Evolutionary conservation across 2,888 invertebrate genomes (phyloP), one percentile per base, ranked within the genome.

Genomic region (Neoitamus cyanurus): DNA sequence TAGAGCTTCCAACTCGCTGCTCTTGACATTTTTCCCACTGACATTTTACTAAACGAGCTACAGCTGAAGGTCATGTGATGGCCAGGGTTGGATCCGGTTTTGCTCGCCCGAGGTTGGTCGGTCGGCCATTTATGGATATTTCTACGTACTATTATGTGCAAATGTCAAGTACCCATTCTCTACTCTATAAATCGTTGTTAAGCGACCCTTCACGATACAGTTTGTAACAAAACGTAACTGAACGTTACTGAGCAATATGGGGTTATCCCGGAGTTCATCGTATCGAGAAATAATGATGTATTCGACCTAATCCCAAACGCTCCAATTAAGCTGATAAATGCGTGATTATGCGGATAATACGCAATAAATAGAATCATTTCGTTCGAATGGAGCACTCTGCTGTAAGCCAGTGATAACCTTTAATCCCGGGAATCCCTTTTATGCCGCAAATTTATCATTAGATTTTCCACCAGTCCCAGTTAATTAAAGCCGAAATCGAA

Each of bases 401-500:
- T 75, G 42, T 75, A 75, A 34, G 20, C 34, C 42, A 37, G 75
- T 75, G 42, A 75, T 42, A 78, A 78, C 78, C 48, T 46, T 78
- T 78, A 48, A 78, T 78, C 78, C 48, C 15, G 30, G 7, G 20
- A 78, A 78, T 31, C 78, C 48, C 48, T 48, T 78, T 78, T 78
- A 58, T 31, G 78, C 48, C 58, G 42, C 15, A 78, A 78, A 58
- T 78, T 78, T 48, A 78, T 78, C 48, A 48, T 58, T 31, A 78
- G 78, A 78, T 78, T 78, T 78, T 37, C 34, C 11, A 37, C 75
- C n/a, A 34, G 48, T 78, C 78, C 48, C 78, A 78, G 78, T 78
- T 78, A 78, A 78, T 78, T 78, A 78, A 78, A 78, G 46, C 58
- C 31, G 42, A 58, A 78, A 78, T 78, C 78, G 78, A 78, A 78